Evolutionary conservation across 2,888 invertebrate species (phyloP), one percentile per base, ranked within the genome.

Genomic region (Patella depressa): DNA sequence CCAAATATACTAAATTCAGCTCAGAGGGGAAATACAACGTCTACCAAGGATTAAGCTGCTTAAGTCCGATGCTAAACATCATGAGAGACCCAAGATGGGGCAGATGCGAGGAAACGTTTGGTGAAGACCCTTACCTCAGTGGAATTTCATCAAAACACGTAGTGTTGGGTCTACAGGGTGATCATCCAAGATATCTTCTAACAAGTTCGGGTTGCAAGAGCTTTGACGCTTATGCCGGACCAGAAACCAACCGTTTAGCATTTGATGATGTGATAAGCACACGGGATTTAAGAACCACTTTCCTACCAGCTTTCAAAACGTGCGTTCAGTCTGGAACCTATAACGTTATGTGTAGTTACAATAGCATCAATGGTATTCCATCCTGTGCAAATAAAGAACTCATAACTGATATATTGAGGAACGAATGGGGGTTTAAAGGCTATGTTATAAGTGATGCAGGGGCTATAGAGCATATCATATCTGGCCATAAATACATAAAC

Each of bases 181-280:
- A 83, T 70, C 81, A 89, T 73, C 80, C 81, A 7, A 81, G 88
- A 70, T 90, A 89, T 80, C 78, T 90, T 15, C 77, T 82, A 71
- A 85, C 88, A 2, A 89, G 82, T 75, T 88, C 89, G 15, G 90
- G 89, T 5, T 90, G 90, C 76, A 90, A 90, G 83, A 89, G 89
- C 76, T 88, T 90, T 57, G 89, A 86, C 77, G 88, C 85, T 12
- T 85, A 90, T 73, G 87, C 85, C n/a, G 90, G 90, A 7, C 90
- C 90, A 19, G 90, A 90, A 53, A 81, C 83, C 73, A 82, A 82
- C 17, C 70, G 86, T 78, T 17, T 75, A 9, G 53, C 75, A 14
- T 65, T 65, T 24, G 65, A 65, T 65, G 65, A 24, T 65, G 74
- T 84, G 82, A 85, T 85, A 19, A 77, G 80, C 7, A 72, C 74